These are phyloP conservation scores for Amblyopsis rosae DNA, from an alignment of 2,113 vertebrate genomes.

Conservation along the genomic window DNA sequence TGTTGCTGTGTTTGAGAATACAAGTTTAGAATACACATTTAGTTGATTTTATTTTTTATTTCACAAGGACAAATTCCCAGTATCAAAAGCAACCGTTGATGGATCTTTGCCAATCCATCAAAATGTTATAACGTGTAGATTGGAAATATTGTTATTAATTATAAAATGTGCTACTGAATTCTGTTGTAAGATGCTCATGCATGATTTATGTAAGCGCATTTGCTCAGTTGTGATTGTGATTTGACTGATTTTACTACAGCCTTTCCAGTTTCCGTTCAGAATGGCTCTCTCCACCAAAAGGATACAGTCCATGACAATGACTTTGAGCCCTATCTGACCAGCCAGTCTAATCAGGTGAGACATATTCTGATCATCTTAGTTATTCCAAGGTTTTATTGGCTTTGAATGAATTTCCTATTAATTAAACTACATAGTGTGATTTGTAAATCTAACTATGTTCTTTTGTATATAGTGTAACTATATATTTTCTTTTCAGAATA, in stretches of 20 bases:
- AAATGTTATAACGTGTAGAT: neutral
- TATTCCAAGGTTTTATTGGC: neutral
- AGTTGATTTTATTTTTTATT: neutral
- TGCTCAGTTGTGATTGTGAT: neutral
- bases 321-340: conserved; percentile 95
- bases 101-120: neutral
- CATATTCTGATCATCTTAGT: conserved; percentile 9
- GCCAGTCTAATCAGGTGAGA: conserved; percentile 94
- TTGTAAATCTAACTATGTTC: neutral
- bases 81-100: neutral
- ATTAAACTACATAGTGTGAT: neutral
- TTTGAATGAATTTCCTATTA: neutral
- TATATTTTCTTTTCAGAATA: conserved; percentile 80
- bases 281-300: conserved; percentile 97
- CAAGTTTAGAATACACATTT: too few relatives aligned
- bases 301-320: conserved; percentile 93
- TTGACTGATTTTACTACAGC: conserved; percentile 45
- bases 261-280: conserved; percentile 87
- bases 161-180: neutral
- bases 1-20: too few relatives aligned
- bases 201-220: too few relatives aligned
- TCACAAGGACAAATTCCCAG: too few relatives aligned
- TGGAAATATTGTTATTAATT: neutral
- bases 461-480: neutral
- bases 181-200: neutral